Evolutionary conservation across 2,797 vertebrate genomes (phyloP), one percentile per base, ranked within the genome.

Genomic region (Phrynocephalus guinanensis): DNA sequence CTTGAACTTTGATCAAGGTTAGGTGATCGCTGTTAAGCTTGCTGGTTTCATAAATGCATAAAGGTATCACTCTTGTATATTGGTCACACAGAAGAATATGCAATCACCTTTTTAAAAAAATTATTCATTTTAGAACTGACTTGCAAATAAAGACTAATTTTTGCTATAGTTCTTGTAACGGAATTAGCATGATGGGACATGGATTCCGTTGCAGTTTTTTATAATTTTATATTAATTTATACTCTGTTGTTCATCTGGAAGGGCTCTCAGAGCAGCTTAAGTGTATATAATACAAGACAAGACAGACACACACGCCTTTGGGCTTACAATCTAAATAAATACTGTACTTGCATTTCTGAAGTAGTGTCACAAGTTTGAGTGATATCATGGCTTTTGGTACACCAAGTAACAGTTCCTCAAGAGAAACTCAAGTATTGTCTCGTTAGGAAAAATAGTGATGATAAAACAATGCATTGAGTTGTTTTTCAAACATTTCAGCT

Each of bases 1-100:
- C 79, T 89, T 90, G 93, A 92, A 91, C 92, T 91, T 91, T 90
- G 91, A 86, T 87, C 87, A 84, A 81, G 80, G 86, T 84, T 91
- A 90, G 66, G 80, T 73, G 82, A 85, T 60, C 89, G 67, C 11
- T 3, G 30, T 68, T 89, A 91, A 80, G 56, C 75, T 89, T 88
- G 67, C 75, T 44, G 10, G 24, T 63, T 79, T 91, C 33, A 85
- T 9, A 2, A 68, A 66, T 38, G 48, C 86, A 85, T 9, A 2
- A 68, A 66, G 30, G 38, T 85, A 91, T 90, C 82, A 15, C n/a
- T 68, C 28, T 24, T 81, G 11, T 18, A 68, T 10, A 88, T 48
- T 72, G 38, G 76, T 50, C 48, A 28, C 82, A 92, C 73, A 24
- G 48, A 83, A 33, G 68, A 70, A 0, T 50, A 20, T 86, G 28